These are phyloP conservation scores for Brevipalpus yothersi DNA, from an alignment of 1,140 invertebrate species.

Conservation along the genomic window DNA sequence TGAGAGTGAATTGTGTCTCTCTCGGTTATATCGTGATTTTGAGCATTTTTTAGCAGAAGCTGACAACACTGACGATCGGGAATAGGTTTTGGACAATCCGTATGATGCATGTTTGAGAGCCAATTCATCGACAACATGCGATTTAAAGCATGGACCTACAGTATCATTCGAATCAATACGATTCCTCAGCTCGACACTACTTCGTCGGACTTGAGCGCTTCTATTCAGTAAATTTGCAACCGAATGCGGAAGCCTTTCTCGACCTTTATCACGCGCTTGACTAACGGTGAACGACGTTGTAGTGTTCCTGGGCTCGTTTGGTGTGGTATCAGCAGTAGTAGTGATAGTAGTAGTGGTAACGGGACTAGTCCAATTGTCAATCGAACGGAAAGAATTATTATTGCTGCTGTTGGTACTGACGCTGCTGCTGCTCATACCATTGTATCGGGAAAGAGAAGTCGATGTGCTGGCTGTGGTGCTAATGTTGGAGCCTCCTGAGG, in stretches of 20 bases:
- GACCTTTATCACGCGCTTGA: background rate
- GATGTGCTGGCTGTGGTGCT: conserved; percentile 72
- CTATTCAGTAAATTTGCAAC: background rate
- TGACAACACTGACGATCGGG: too few relatives aligned
- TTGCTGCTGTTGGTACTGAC: background rate
- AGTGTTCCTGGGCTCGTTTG: background rate
- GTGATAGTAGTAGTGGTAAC: background rate
- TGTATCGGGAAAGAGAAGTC: background rate
- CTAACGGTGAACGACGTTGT: background rate
- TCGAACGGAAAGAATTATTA: background rate
- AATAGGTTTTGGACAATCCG: too few relatives aligned
- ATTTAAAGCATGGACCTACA: background rate
- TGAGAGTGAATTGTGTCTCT: too few relatives aligned
- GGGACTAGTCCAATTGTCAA: background rate
- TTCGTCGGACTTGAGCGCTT: background rate
- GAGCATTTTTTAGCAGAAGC: too few relatives aligned
- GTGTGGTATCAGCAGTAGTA: background rate
- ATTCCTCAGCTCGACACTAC: background rate
- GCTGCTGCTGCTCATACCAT: background rate
- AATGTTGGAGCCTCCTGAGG: conserved; percentile 77
- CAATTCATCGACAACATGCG: too few relatives aligned
- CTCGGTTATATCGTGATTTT: too few relatives aligned
- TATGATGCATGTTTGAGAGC: too few relatives aligned
- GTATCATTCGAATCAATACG: background rate
- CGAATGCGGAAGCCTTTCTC: background rate